phyloP scores from a whole-genome alignment of 1,140 invertebrate species.

The Cotesia vestalis region DNA sequence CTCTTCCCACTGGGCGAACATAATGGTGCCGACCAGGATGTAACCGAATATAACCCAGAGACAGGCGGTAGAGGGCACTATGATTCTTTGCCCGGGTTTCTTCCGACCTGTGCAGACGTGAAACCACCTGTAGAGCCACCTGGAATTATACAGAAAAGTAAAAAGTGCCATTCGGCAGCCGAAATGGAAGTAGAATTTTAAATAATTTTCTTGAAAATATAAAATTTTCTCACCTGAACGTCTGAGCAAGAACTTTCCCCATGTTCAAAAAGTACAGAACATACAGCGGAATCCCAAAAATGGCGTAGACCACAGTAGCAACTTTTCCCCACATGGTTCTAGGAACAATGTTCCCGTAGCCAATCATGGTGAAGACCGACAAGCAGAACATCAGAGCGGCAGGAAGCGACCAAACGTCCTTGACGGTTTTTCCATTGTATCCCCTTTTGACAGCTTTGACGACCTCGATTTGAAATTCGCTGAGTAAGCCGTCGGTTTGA shows the following conservation, averaged over 20 bases:
- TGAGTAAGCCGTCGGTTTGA: slow-evolving; percentile 74
- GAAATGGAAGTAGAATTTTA: neutral
- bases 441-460: slow-evolving; percentile 75
- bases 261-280: slow-evolving; percentile 90
- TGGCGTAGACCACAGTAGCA: slow-evolving; percentile 91
- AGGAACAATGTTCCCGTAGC: slow-evolving; percentile 94
- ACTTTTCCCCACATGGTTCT: slow-evolving; percentile 91
- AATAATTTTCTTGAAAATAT: neutral
- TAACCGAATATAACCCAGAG: slow-evolving; percentile 94
- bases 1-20: slow-evolving; percentile 93
- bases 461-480: slow-evolving; percentile 77
- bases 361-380: slow-evolving; percentile 91
- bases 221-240: slow-evolving; percentile 66
- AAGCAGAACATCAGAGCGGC: slow-evolving; percentile 68
- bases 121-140: slow-evolving; percentile 80
- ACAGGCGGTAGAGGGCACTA: slow-evolving; percentile 91
- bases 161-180: neutral
- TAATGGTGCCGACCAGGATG: slow-evolving; percentile 87
- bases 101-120: slow-evolving; percentile 75
- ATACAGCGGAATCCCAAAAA: slow-evolving; percentile 94
- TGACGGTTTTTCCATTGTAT: slow-evolving; percentile 77
- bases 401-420: slow-evolving; percentile 78
- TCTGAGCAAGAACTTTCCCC: slow-evolving; percentile 82
- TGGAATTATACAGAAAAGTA: slow-evolving; percentile 29
- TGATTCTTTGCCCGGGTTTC: slow-evolving; percentile 70